These are phyloP conservation scores for Callyntrura guangdongensis DNA, from an alignment of 2,888 invertebrate species.

Conservation along the genomic window DNA sequence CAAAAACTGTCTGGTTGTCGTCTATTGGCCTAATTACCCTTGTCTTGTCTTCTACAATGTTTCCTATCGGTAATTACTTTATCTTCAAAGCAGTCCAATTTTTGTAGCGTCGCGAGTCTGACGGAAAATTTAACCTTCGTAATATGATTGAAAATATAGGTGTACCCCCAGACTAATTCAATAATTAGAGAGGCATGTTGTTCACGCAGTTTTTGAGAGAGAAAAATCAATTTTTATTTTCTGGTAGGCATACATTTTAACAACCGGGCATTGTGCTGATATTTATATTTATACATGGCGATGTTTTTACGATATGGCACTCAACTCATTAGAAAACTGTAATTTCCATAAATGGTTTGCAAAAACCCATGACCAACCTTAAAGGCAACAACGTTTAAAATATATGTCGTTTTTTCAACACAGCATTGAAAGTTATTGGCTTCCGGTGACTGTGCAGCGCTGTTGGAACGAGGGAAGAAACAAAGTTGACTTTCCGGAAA, in stretches of 20 bases:
- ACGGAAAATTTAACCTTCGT: constrained; percentile 55
- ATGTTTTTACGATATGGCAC: constrained; percentile 75
- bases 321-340: constrained; percentile 72
- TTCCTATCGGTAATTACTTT: constrained; percentile 58
- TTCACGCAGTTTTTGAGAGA: neutral
- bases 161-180: neutral
- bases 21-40: constrained; percentile 70
- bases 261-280: too few species aligned
- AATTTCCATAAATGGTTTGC: constrained; percentile 61
- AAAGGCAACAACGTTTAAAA: constrained; percentile 48
- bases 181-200: neutral
- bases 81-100: constrained; percentile 36
- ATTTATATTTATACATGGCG: too few species aligned
- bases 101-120: neutral
- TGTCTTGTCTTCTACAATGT: constrained; percentile 51
- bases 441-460: constrained; percentile 15
- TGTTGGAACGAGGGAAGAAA: constrained; percentile 13
- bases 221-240: neutral
- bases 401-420: neutral
- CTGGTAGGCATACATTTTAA: too few species aligned
- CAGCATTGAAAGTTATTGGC: constrained; percentile 28
- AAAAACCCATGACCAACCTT: constrained; percentile 79
- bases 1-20: constrained; percentile 59
- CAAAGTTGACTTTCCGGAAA: constrained; percentile 76
- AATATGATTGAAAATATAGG: constrained; percentile 8